Conservation (phyloP, 1,140 invertebrate genomes). For the Eriosoma lanigerum region DNA sequence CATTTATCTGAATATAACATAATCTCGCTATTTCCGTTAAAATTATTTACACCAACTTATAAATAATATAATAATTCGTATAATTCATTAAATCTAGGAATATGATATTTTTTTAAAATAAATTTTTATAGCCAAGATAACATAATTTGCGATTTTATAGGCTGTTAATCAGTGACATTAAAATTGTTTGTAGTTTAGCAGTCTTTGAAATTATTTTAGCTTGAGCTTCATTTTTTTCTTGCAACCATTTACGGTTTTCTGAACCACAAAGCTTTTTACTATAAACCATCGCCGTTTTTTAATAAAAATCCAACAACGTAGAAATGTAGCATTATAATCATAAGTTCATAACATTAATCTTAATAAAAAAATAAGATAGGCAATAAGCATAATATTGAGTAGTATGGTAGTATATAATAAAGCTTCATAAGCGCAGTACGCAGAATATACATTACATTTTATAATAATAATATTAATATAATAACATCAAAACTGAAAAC, state of each 20-base stretch:
- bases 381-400: neutral
- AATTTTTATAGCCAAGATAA: neutral
- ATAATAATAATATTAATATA: constrained; percentile 14
- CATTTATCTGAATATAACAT: too few relatives aligned
- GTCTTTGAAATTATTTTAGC: constrained; percentile 8
- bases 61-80: constrained; percentile 3
- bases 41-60: neutral
- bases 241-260: neutral
- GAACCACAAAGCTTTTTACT: too few relatives aligned
- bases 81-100: neutral
- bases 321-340: too few relatives aligned
- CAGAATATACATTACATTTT: neutral
- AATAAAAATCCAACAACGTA: too few relatives aligned
- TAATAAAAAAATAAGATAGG: neutral
- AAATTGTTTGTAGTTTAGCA: constrained; percentile 6
- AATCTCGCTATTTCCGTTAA: neutral
- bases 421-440: neutral
- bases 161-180: neutral
- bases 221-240: neutral
- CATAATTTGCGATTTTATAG: too few relatives aligned
- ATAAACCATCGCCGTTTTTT: too few relatives aligned
- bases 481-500: constrained; percentile 1
- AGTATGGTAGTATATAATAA: too few relatives aligned
- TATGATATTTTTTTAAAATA: constrained; percentile 1
- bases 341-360: too few relatives aligned